Base-by-base conservation (phyloP, 2,888 invertebrate species). In the Synanthedon vespiformis region DNA sequence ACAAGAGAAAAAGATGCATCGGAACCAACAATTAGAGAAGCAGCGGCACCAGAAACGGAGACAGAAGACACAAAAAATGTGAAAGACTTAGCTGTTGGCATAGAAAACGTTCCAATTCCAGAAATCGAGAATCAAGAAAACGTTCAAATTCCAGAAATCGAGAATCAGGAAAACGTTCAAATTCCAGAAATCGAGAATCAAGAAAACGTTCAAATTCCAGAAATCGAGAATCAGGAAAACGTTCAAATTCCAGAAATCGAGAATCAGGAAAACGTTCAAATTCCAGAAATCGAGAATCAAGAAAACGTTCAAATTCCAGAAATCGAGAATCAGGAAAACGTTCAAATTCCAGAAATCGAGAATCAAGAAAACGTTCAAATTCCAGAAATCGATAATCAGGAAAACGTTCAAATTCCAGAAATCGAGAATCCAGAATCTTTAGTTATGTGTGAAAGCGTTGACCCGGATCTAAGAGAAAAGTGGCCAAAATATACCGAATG, bases 401-500 rank as follows among this genome's bases (percentile, higher is more conserved):
- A 60, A 50, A 52, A 67, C 40, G 62, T 62, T 50, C 51, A 59
- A 27, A 64, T 70, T 52, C 48, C 60, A n/a, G 51, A 53, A 51
- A 34, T 18, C 1, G 22, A 41, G 8, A 22, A 13, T 10, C 49
- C 12, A n/a, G n/a, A n/a, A n/a, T 40, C 48, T 5, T 49, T 11
- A 40, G 40, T 63, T 50, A 54, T 72, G 48, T 51, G 57, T 27
- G 49, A 59, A 16, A 51, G 53, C 40, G 48, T 61, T 13, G 60
- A 69, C 4, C 58, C 54, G 13, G 52, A 57, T 3, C 41, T 70
- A 3, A 48, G 62, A 4, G 49, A 55, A 0, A 63, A 68, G 54
- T 79, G 74, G 74, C 74, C 75, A 12, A 68, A 60, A 59, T 56
- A 65, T 5, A 70, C 62, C 54, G 50, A 53, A 1, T 71, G 64